Evolutionary conservation across 1,140 invertebrate genomes (phyloP), one percentile per base, ranked within the genome.

Genomic region (Stenopsyche tienmushanensis): DNA sequence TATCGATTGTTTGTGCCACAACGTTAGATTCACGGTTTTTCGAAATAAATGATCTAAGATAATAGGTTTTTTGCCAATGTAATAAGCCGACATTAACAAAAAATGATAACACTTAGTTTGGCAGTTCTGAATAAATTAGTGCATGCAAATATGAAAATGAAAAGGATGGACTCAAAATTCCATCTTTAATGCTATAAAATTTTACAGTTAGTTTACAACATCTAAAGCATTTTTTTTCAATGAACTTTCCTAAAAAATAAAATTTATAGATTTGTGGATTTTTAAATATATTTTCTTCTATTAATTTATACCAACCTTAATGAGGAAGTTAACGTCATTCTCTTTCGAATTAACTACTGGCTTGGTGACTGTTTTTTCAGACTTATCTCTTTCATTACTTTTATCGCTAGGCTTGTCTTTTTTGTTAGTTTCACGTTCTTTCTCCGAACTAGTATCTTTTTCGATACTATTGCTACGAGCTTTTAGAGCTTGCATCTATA

Each of bases 401-500:
- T 72, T 72, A 0, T 75, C 75, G 72, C 1, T 77, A 77, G 20
- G 75, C 60, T 73, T 78, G 77, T 74, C 79, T 72, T 70, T 73
- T 75, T 73, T 81, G 77, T 54, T 60, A 59, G 70, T 57, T 23
- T 67, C 65, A 17, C 76, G 76, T 59, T 81, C 78, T 69, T 77
- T 80, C 67, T 84, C 83, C 65, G 78, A 62, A 71, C 81, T 84
- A 39, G 80, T 78, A 72, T 82, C 81, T 63, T 81, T 80, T 71
- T 82, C 81, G 45, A 83, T 78, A 72, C 83, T 84, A 71, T 75
- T 81, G 65, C 69, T 70, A 72, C 79, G 79, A 49, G 76, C 75
- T 73, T 85, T 85, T 15, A 84, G 75, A 60, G 84, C 73, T 72
- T 85, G 81, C 83, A 85, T 85, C 82, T 81, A 71, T 57, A 74